phyloP scores from a whole-genome alignment of 30 jellyfish, hydroid and myxozoan genomes.

The Haliclystus octoradiatus region DNA sequence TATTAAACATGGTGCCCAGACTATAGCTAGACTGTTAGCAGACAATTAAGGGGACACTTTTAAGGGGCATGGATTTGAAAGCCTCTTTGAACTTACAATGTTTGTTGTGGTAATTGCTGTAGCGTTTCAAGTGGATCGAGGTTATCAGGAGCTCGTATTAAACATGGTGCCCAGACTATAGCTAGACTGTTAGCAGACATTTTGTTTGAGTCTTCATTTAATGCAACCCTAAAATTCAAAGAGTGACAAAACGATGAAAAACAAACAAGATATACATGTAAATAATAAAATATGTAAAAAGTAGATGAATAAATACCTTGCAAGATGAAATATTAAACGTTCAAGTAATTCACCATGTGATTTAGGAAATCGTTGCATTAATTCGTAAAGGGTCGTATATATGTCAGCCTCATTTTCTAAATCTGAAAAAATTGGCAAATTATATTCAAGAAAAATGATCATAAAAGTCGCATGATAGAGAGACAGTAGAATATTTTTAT shows the following conservation, averaged over 20 bases:
- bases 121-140: conserved; percentile 76
- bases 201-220: conserved; percentile 64
- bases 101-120: conserved; percentile 72
- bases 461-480: background rate
- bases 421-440: conserved; percentile 10
- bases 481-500: background rate
- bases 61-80: too few species aligned
- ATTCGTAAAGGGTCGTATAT: conserved; percentile 65
- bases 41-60: conserved; percentile 45
- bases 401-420: conserved; percentile 50
- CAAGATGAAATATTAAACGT: conserved; percentile 59
- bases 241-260: background rate
- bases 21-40: conserved; percentile 73
- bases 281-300: too few species aligned
- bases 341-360: conserved; percentile 44
- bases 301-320: conserved; percentile 49
- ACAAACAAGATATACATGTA: too few species aligned
- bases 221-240: conserved; percentile 49
- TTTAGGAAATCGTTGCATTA: conserved; percentile 71
- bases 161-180: conserved; percentile 93
- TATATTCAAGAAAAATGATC: background rate
- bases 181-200: conserved; percentile 91
- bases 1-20: conserved; percentile 93
- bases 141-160: conserved; percentile 60
- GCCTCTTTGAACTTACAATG: conserved; percentile 64